A percentile compares a stretch with the other conserved stretches of the same genome.
phyloP scores from a whole-genome alignment of 2,113 vertebrate species.

The Chaenogobius annularis region DNA sequence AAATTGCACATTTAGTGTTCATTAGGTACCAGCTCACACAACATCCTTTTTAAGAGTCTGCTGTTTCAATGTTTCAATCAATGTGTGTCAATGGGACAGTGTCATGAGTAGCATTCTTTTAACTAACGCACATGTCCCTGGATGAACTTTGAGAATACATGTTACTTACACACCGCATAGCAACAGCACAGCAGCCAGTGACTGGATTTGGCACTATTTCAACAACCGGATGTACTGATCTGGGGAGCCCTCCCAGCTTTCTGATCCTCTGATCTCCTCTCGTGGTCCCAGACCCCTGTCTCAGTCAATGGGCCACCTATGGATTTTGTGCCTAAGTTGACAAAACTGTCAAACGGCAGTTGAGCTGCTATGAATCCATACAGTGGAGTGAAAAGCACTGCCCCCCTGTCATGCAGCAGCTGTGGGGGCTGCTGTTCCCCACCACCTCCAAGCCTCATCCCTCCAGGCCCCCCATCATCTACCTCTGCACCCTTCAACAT shows the following conservation, averaged over 20 bases:
- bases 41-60: conserved; percentile 16
- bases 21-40: neutral
- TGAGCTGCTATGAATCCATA: conserved; percentile 76
- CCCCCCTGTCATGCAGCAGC: conserved; percentile 75
- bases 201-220: conserved; percentile 52
- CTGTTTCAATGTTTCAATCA: conserved; percentile 24
- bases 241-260: conserved; percentile 39
- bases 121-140: conserved; percentile 45
- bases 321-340: conserved; percentile 75
- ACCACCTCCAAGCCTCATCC: conserved; percentile 63
- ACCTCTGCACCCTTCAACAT: conserved; percentile 57
- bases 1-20: neutral
- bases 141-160: conserved; percentile 60
- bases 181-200: conserved; percentile 47
- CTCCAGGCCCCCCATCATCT: conserved; percentile 48
- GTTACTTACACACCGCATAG: conserved; percentile 48
- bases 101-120: conserved; percentile 42
- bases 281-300: conserved; percentile 58
- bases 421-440: conserved; percentile 76
- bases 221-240: conserved; percentile 50
- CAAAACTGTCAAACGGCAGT: conserved; percentile 60
- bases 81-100: conserved; percentile 12
- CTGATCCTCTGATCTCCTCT: conserved; percentile 56
- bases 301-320: conserved; percentile 73
- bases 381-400: conserved; percentile 60